phyloP scores from a whole-genome alignment of 2,797 vertebrate genomes.

The Aselliscus stoliczkanus region DNA sequence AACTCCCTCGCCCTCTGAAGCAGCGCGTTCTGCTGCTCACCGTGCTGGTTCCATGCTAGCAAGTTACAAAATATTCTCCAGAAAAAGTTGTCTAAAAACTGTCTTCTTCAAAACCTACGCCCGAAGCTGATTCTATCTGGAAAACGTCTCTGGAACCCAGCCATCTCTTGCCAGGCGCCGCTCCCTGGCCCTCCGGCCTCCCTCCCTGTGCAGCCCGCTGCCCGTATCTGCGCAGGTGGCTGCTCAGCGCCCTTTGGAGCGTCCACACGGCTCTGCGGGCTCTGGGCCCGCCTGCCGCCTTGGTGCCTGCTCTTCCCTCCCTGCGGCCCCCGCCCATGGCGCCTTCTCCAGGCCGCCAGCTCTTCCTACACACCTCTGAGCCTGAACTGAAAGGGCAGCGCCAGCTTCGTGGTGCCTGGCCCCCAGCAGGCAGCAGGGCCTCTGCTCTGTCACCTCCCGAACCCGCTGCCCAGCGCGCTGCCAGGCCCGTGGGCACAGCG shows the following conservation, averaged over 20 bases:
- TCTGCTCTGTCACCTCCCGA: background rate
- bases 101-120: background rate
- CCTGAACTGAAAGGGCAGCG: background rate
- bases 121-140: background rate
- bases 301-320: background rate
- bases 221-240: no score
- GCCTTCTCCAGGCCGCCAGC: background rate
- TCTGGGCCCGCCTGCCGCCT: background rate
- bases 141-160: background rate
- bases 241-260: background rate
- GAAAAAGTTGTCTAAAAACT: background rate
- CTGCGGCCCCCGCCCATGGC: background rate
- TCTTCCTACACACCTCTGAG: no score
- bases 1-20: background rate
- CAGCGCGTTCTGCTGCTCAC: background rate
- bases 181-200: no score
- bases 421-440: background rate
- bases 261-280: background rate
- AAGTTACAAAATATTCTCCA: background rate
- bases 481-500: background rate
- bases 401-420: background rate
- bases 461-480: background rate
- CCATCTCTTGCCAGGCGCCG: background rate
- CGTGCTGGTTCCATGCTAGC: background rate
- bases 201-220: no score